phyloP scores from a whole-genome alignment of 2,888 invertebrate species.

The Drosophila greeni region DNA sequence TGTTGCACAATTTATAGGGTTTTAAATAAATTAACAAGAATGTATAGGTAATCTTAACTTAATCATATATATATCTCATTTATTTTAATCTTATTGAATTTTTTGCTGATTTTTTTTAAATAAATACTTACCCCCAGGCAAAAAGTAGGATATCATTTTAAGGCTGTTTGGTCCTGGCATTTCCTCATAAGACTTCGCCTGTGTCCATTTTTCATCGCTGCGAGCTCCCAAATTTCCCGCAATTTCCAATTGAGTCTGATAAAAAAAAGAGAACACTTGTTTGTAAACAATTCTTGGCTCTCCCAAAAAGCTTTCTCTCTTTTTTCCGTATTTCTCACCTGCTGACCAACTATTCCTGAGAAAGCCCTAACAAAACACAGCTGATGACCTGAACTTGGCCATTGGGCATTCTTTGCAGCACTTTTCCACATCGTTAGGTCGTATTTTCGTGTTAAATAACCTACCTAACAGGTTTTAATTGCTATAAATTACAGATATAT shows the following conservation, averaged over 20 bases:
- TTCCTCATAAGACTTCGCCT: conserved; percentile 61
- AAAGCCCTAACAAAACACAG: conserved; percentile 38
- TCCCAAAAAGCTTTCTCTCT: conserved; percentile 15
- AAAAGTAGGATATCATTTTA: conserved; percentile 58
- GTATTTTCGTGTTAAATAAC: no score
- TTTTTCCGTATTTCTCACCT: conserved; percentile 49
- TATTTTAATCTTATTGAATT: not conserved
- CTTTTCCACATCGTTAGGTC: conserved; percentile 46
- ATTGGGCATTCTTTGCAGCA: not conserved
- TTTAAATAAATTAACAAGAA: no score
- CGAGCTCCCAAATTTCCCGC: conserved; percentile 45
- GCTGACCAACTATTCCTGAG: conserved; percentile 43
- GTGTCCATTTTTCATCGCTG: conserved; percentile 63
- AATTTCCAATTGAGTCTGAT: conserved; percentile 39
- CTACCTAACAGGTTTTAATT: not conserved
- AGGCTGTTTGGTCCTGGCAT: conserved; percentile 70
- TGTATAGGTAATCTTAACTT: no score
- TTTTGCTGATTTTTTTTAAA: not conserved
- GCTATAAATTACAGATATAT: not conserved
- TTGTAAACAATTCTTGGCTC: conserved; percentile 51
- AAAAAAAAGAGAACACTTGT: conserved; percentile 30
- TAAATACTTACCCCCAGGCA: conserved; percentile 70
- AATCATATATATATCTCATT: not conserved
- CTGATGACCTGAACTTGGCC: conserved; percentile 34
- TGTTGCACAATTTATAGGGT: no score